Base-by-base conservation (phyloP, 2,113 vertebrate species). In the Notothenia rossii region DNA sequence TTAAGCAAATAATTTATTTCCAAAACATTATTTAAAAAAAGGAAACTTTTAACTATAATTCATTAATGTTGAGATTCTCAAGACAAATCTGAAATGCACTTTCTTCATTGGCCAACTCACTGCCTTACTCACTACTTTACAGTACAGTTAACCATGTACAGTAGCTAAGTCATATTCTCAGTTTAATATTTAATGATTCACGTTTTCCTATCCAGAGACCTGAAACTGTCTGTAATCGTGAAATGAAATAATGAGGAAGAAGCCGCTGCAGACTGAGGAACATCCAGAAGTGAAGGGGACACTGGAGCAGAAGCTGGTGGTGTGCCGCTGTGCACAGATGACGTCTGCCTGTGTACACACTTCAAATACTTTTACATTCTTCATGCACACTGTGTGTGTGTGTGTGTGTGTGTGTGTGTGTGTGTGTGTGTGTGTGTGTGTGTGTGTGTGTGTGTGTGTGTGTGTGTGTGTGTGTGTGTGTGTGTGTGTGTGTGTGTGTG, bases 291-390 rank as follows among this genome's bases (percentile, higher is more conserved):
- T 56, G 17, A 40, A 18, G 6, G 48, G 43, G 63, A 76, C 59
- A 40, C 60, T 70, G 12, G 45, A 7, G n/a, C 25, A 66, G 49
- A 72, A 54, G 36, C 36, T 8, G 36, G 53, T 55, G 62, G 18
- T 56, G 29, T 22, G 36, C 62, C 50, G 78, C 77, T 87, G 29
- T 3, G 29, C 83, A 83, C 85, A 79, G 46, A 70, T 14, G 58
- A 69, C 56, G 15, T 56, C 61, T 74, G 60, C 78, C 58, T 76
- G 63, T 77, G 82, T 83, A 55, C 51, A 76, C 61, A 82, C 46
- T 77, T 53, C 33, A 75, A 49, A 85, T 68, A 72, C 75, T 83
- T 79, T 79, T 73, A 83, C 85, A 79, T 83, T 89, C 72, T 87
- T 48, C 55, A 58, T 53, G 82, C 49, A 73, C 69, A 63, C 72